Evolutionary conservation across 2,797 vertebrate genomes (phyloP), one percentile per base, ranked within the genome.

Genomic region (Huso huso): DNA sequence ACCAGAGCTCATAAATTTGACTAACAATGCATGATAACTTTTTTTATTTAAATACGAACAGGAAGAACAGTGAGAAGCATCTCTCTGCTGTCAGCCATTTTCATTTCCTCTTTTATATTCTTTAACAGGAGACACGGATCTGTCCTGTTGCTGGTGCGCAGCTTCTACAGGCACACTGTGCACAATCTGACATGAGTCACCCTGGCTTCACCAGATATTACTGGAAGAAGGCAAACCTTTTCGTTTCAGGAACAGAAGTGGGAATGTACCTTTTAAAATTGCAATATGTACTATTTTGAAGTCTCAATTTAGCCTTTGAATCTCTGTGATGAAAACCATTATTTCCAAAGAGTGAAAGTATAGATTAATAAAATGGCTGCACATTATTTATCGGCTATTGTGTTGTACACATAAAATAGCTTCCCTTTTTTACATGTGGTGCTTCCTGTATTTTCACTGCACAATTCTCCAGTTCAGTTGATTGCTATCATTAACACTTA

Each of bases 31-130:
- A 37, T 66, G 69, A 66, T 73, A 71, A 68, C 69, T 75, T 73
- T 18, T 18, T 49, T 23, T 6, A 52, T 12, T 51, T 8, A 66
- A 74, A 69, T 66, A 67, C 69, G 75, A 79, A 82, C 74, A 81
- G 81, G 81, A 82, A 79, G 74, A 73, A 59, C 9, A 59, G 60
- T 53, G 61, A 53, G 52, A 15, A 63, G 23, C 48, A 37, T 4
- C 37, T 53, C 62, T 62, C 49, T 70, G 37, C 55, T 8, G 77
- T 84, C 81, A 84, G 82, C 82, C 73, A 70, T 78, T 84, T 83
- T 84, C 81, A n/a, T 71, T 84, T 84, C 82, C 69, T 48, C 68
- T 76, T 81, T 76, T 66, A 57, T 49, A 69, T 68, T 71, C 68
- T 67, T 68, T 72, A 62, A 1, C 37, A 37, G 51, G 51, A 52